Evolutionary conservation across 2,797 vertebrate genomes (phyloP).

Genomic region (Macrochelys suwanniensis): DNA sequence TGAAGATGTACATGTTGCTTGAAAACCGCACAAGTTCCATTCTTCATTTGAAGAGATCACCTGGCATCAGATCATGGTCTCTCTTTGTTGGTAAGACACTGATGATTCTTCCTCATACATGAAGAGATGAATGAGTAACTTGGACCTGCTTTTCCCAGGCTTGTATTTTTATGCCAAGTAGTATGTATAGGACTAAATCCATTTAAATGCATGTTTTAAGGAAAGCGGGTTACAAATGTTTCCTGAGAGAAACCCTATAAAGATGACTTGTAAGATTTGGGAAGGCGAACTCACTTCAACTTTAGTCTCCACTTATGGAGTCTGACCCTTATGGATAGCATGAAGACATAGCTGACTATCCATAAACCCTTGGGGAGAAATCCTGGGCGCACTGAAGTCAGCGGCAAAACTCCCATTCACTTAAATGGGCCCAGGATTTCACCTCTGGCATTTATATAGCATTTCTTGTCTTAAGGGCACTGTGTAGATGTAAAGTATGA

Average conservation of each 20-base stretch:
- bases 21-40: slow-evolving; percentile 84
- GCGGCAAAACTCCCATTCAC: not conserved
- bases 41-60: slow-evolving; percentile 92
- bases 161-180: not conserved
- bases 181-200: not conserved
- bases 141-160: not conserved
- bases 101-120: not conserved
- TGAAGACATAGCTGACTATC: not conserved
- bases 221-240: not conserved
- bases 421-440: not conserved
- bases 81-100: slow-evolving; percentile 90
- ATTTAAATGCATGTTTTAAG: not conserved
- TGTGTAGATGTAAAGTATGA: not conserved
- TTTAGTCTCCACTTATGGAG: not conserved
- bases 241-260: not conserved
- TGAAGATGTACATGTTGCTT: slow-evolving; percentile 91
- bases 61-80: slow-evolving; percentile 96
- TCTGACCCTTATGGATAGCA: not conserved
- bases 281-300: not conserved
- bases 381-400: not conserved
- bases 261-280: not conserved
- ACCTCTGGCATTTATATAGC: not conserved
- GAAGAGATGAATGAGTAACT: not conserved
- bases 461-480: fast-evolving
- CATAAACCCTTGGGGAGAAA: not conserved